phyloP scores from a whole-genome alignment of 2,113 vertebrate genomes.

The Ascaphus truei region DNA sequence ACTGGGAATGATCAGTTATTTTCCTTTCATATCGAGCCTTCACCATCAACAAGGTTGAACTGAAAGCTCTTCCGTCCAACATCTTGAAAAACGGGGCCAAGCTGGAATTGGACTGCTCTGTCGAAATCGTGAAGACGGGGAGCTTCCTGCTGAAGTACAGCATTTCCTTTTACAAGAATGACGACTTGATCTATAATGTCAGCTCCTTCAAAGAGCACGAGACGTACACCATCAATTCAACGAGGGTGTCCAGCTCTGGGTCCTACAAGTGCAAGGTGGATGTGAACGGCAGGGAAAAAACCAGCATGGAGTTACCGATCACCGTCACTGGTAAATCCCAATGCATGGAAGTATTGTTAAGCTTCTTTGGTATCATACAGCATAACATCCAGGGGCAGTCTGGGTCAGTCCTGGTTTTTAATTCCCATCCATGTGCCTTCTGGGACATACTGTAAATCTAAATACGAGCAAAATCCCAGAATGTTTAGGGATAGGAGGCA shows the following conservation, averaged over 20 bases:
- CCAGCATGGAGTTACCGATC: constrained; percentile 27
- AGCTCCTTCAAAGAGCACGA: constrained; percentile 31
- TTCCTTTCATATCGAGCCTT: constrained; percentile 48
- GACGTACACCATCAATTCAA: constrained; percentile 38
- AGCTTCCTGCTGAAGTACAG: constrained; percentile 36
- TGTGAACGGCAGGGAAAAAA: constrained; percentile 42
- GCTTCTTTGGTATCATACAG: too few relatives aligned
- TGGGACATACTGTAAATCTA: too few relatives aligned
- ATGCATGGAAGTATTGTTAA: neutral
- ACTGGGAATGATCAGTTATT: neutral
- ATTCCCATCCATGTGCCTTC: too few relatives aligned
- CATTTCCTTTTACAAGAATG: constrained; percentile 57
- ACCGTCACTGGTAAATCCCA: constrained; percentile 55
- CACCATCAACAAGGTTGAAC: constrained; percentile 59
- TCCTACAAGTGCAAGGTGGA: constrained; percentile 53
- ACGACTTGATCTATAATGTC: constrained; percentile 32
- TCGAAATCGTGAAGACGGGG: constrained; percentile 54
- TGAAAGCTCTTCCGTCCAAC: constrained; percentile 40
- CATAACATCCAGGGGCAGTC: too few relatives aligned
- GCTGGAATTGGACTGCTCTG: constrained; percentile 48
- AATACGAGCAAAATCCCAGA: too few relatives aligned
- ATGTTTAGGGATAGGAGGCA: too few relatives aligned
- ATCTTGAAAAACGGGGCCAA: constrained; percentile 52
- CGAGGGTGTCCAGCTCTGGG: constrained; percentile 54
- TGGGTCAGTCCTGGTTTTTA: too few relatives aligned